Conservation (phyloP, 2,113 vertebrate species). For the Gavia stellata region DNA sequence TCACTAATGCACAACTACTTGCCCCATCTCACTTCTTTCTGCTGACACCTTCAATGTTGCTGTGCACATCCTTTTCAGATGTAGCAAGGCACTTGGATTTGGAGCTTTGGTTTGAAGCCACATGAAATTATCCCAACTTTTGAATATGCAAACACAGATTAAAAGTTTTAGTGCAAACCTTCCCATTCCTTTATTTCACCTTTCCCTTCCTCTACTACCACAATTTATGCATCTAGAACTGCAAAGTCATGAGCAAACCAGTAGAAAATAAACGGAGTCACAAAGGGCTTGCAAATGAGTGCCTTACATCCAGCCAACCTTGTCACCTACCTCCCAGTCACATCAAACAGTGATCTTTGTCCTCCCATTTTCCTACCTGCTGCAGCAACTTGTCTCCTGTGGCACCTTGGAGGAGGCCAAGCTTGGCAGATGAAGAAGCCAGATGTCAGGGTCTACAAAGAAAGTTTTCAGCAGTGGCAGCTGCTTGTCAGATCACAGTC, state of each 20-base stretch:
- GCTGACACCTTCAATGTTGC: neutral
- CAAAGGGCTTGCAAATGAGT: neutral
- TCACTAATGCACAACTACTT: neutral
- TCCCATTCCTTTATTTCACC: neutral
- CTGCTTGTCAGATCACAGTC: neutral
- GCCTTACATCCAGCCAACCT: neutral
- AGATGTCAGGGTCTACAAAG: slow-evolving; percentile 32
- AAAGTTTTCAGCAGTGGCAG: slow-evolving; percentile 37
- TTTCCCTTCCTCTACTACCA: neutral
- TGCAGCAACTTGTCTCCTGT: neutral
- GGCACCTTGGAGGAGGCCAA: neutral
- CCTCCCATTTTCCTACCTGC: neutral
- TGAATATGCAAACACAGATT: neutral
- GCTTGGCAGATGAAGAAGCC: slow-evolving; percentile 17
- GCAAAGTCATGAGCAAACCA: neutral
- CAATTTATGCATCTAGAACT: neutral
- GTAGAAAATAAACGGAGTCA: neutral
- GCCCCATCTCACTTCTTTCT: neutral
- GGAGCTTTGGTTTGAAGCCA: neutral
- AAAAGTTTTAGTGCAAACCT: neutral
- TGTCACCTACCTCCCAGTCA: neutral
- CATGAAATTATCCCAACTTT: neutral
- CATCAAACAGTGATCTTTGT: neutral
- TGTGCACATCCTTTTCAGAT: neutral
- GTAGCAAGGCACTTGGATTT: neutral